Evolutionary conservation across 2,797 vertebrate genomes (phyloP), one percentile per base, ranked within the genome.

Genomic region (Protosalanx chinensis): DNA sequence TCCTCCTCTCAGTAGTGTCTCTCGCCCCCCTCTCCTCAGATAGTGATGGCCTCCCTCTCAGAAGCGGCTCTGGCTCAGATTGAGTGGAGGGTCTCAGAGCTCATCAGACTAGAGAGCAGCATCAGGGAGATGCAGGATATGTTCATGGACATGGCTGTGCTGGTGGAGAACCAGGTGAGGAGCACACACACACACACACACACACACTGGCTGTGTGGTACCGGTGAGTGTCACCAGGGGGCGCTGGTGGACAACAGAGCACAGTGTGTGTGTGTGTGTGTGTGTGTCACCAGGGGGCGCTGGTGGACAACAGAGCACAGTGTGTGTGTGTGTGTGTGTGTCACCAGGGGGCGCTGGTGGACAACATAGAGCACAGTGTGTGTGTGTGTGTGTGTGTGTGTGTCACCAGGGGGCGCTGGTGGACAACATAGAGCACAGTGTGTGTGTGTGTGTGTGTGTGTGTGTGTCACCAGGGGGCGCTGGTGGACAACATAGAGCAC

Each of bases 71-170:
- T 98, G 90, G 95, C 95, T 0, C 96, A 98, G 89, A 98, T 98
- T 0, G 96, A 98, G 88, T 97, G 95, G 0, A 90, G 96, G 75
- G 96, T 97, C 89, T 96, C 88, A 0, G 96, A 98, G 89, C 97
- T 98, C 84, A 97, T 98, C 85, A 98, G 96, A 79, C 89, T 98
- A 90, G 96, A 98, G 86, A 98, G 92, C 91, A 97, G 96, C 85
- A 98, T 98, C 89, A 92, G 96, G 3, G 96, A 98, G 87, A 94
- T 98, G 63, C 96, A 98, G 0, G 95, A 97, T 86, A 98, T 98
- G 96, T 97, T 98, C 89, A 94, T 95, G 95, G 96, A 98, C 88
- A 98, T 98, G 96, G 96, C 96, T 81, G 95, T 96, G 96, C 88
- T 98, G 64, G 96, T 98, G 86, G 96, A 98, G 90, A 98, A 94